These are phyloP conservation scores for Sturmia bella DNA, from an alignment of 2,888 invertebrate species.

Conservation along the genomic window DNA sequence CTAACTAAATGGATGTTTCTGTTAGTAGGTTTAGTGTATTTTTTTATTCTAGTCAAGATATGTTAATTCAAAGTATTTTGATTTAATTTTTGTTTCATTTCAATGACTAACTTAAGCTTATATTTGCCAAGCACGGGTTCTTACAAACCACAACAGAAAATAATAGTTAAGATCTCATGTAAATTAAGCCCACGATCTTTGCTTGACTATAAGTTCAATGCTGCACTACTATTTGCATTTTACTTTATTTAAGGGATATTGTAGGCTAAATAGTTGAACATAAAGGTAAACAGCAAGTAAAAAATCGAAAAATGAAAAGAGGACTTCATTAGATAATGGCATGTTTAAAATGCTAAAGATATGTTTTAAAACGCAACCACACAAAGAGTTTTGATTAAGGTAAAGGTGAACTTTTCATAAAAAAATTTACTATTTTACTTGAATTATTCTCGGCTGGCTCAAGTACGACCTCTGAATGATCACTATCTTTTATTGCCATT, in stretches of 20 bases:
- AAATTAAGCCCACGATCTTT: slow-evolving; percentile 70
- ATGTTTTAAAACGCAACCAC: slow-evolving; percentile 30
- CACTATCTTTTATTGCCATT: too few relatives aligned
- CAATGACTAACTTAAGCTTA: slow-evolving; percentile 66
- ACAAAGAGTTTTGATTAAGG: neutral
- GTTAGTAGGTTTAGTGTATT: slow-evolving; percentile 62
- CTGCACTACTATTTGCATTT: slow-evolving; percentile 63
- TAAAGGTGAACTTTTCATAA: neutral
- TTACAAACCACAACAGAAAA: slow-evolving; percentile 44
- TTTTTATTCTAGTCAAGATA: slow-evolving; percentile 56
- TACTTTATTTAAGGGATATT: slow-evolving; percentile 38
- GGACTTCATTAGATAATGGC: slow-evolving; percentile 69
- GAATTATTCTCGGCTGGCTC: too few relatives aligned
- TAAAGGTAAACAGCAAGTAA: slow-evolving; percentile 6
- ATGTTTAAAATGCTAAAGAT: slow-evolving; percentile 56
- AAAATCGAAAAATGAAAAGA: slow-evolving; percentile 44
- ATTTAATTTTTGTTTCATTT: slow-evolving; percentile 69
- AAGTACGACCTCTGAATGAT: too few relatives aligned
- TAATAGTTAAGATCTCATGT: slow-evolving; percentile 68
- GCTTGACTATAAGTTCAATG: slow-evolving; percentile 65
- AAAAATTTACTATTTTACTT: too few relatives aligned
- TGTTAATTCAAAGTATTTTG: slow-evolving; percentile 69
- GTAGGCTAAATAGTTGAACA: slow-evolving; percentile 10
- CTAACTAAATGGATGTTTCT: slow-evolving; percentile 36
- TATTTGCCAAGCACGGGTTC: slow-evolving; percentile 41